Conservation (phyloP, 2,113 vertebrate species). For the Plestiodon gilberti region DNA sequence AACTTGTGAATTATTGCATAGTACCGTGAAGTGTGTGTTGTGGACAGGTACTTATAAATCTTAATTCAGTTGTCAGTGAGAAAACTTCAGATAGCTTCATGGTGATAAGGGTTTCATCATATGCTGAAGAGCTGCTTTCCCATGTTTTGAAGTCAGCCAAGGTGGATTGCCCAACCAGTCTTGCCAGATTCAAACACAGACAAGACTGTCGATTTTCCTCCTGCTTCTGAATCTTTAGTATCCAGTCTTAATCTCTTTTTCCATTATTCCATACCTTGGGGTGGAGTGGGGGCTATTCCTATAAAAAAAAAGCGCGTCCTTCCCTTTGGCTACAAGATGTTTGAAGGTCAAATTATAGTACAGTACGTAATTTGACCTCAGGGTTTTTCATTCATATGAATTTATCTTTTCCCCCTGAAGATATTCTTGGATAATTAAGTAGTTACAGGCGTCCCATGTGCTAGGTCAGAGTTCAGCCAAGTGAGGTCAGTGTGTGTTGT, state of each 20-base stretch:
- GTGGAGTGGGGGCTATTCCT: not conserved
- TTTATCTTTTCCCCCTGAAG: not conserved
- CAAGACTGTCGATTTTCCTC: not conserved
- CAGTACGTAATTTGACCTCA: not conserved
- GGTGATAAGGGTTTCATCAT: not conserved
- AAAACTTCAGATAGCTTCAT: not conserved
- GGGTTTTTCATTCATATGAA: not conserved
- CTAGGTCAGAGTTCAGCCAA: constrained; percentile 1
- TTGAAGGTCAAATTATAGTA: not conserved
- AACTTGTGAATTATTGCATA: not conserved
- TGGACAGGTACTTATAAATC: not conserved
- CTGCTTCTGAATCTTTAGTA: not conserved
- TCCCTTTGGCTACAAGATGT: not conserved
- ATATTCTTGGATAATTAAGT: not conserved
- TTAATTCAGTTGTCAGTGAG: not conserved
- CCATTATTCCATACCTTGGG: not conserved
- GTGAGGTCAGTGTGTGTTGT: constrained; percentile 18
- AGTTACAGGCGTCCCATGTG: not conserved
- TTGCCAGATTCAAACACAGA: not conserved
- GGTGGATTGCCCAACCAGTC: not conserved
- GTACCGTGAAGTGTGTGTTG: not conserved
- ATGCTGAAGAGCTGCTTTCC: not conserved
- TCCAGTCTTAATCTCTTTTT: not conserved
- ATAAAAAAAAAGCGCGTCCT: not conserved
- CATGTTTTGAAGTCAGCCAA: not conserved